These are phyloP conservation scores for Lamprotornis superbus DNA, from an alignment of 2,113 vertebrate species.

Conservation along the genomic window DNA sequence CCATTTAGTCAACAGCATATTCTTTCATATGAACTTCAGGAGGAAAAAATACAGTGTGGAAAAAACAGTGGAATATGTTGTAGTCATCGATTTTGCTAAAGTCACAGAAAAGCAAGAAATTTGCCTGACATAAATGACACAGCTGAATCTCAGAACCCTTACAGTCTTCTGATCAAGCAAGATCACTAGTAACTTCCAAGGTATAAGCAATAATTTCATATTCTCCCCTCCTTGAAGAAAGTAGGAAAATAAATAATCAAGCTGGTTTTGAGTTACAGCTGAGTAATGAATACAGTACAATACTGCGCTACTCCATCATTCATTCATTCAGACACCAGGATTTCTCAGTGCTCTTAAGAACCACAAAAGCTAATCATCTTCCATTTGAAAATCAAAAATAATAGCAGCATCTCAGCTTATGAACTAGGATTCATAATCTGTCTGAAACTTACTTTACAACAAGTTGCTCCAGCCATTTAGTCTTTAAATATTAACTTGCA, in stretches of 20 bases:
- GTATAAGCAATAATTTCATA: not conserved
- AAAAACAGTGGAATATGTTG: not conserved
- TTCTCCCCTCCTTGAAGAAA: not conserved
- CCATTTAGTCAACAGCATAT: not conserved
- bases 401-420: not conserved
- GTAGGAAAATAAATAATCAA: constrained; percentile 7
- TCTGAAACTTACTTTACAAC: not conserved
- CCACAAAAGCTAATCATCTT: not conserved
- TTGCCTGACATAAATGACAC: not conserved
- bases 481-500: not conserved
- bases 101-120: not conserved
- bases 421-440: not conserved
- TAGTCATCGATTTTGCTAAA: not conserved
- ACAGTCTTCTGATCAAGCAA: not conserved
- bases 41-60: not conserved
- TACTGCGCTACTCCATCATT: not conserved
- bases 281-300: not conserved
- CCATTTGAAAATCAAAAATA: not conserved
- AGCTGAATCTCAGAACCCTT: not conserved
- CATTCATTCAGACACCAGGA: not conserved
- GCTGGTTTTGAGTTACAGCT: not conserved
- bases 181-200: not conserved
- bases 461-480: not conserved
- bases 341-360: not conserved
- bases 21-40: not conserved